Evolutionary conservation across 2,113 vertebrate species (phyloP).

Genomic region (Terrapene triunguis): DNA sequence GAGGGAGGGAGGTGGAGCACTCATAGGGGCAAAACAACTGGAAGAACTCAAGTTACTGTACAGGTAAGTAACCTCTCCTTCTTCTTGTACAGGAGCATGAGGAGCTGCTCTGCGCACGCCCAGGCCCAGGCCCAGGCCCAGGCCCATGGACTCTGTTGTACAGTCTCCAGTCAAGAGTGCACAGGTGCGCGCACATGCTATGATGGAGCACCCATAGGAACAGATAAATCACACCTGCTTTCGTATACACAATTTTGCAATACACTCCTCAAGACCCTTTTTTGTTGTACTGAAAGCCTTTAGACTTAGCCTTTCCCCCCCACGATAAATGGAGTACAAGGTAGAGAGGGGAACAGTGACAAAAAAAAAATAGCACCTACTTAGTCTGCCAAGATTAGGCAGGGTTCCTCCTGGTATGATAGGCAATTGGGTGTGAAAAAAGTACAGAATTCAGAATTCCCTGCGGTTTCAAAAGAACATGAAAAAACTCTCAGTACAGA

Average conservation of each 20-base stretch:
- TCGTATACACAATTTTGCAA: neutral
- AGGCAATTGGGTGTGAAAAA: neutral
- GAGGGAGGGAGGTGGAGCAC: neutral
- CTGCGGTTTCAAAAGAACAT: constrained; percentile 9
- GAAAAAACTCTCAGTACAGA: neutral
- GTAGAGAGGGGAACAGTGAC: neutral
- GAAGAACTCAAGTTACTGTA: neutral
- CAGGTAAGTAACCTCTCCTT: neutral
- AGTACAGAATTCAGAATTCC: neutral
- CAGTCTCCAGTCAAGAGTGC: neutral
- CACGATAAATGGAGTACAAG: neutral
- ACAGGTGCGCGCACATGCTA: neutral
- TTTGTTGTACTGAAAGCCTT: neutral
- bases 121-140: neutral
- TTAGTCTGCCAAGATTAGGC: neutral
- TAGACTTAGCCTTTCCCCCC: neutral
- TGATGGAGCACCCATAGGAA: neutral
- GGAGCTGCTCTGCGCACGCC: neutral
- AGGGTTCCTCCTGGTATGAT: neutral
- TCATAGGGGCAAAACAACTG: neutral
- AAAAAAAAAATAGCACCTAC: constrained; percentile 28
- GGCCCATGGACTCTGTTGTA: neutral
- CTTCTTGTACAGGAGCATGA: neutral
- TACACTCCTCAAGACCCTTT: neutral
- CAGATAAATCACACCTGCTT: neutral